Percentiles rank a stretch among this genome's conserved stretches.
Evolutionary conservation across 2,888 invertebrate genomes (phyloP).

Genomic region (Drosophila kambysellisi): DNA sequence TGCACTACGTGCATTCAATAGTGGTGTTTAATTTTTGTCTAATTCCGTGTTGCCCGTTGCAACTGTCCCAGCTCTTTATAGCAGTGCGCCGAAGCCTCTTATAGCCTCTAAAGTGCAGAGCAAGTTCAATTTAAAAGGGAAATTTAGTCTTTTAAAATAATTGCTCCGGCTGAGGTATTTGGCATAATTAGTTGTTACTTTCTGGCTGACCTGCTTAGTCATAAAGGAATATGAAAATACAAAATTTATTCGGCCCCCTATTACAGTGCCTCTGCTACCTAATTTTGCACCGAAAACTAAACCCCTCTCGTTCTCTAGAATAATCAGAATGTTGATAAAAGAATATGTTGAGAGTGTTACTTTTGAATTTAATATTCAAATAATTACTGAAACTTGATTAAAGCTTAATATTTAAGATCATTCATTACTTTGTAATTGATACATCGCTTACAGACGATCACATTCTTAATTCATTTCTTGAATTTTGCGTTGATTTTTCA

Average conservation of each 20-base stretch:
- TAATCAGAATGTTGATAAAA: neutral
- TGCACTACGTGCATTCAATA: neutral
- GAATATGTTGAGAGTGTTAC: neutral
- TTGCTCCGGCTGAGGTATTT: neutral
- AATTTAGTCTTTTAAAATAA: neutral
- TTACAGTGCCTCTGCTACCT: neutral
- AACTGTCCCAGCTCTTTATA: no score
- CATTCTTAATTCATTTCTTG: no score
- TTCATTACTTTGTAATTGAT: neutral
- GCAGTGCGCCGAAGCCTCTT: no score
- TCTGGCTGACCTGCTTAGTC: neutral
- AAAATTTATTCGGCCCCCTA: neutral
- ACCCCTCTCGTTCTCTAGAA: neutral
- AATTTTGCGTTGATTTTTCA: neutral
- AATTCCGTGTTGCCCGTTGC: no score
- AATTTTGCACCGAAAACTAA: neutral
- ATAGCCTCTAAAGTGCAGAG: neutral
- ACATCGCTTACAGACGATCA: neutral
- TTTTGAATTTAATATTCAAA: neutral
- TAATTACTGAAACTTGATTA: neutral
- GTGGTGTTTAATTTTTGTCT: neutral
- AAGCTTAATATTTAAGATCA: neutral
- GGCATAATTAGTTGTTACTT: neutral
- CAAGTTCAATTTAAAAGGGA: neutral
- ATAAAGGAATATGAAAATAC: neutral